Evolutionary conservation across 1,140 invertebrate species (phyloP).

Genomic region (Drosophila setifemur): DNA sequence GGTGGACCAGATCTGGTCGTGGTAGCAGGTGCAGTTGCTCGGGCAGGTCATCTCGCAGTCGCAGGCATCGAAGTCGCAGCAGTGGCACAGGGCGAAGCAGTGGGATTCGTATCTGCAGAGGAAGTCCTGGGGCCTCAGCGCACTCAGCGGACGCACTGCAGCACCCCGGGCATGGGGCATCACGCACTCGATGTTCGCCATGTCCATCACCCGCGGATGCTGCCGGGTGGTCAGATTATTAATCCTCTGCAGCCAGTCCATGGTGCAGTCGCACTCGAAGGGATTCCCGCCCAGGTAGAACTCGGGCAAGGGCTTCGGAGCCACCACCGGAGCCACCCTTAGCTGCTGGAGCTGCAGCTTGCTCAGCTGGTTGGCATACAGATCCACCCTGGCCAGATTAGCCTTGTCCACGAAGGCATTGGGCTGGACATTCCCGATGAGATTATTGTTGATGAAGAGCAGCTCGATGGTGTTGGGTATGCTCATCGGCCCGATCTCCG

Average conservation of each 20-base stretch:
- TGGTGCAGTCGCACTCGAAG: slow-evolving; percentile 95
- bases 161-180: slow-evolving; percentile 89
- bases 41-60: slow-evolving; percentile 98
- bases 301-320: slow-evolving; percentile 88
- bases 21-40: slow-evolving; percentile 94
- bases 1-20: slow-evolving; percentile 95
- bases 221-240: slow-evolving; percentile 92
- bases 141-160: slow-evolving; percentile 87
- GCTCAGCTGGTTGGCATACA: slow-evolving; percentile 93
- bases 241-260: slow-evolving; percentile 95
- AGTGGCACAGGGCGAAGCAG: slow-evolving; percentile 96
- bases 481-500: slow-evolving; percentile 89
- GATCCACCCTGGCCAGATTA: slow-evolving; percentile 92
- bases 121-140: slow-evolving; percentile 90
- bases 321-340: slow-evolving; percentile 87
- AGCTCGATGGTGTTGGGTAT: slow-evolving; percentile 95
- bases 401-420: slow-evolving; percentile 94
- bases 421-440: slow-evolving; percentile 89
- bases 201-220: slow-evolving; percentile 93
- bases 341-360: slow-evolving; percentile 91
- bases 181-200: slow-evolving; percentile 92
- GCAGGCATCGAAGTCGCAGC: slow-evolving; percentile 96
- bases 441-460: slow-evolving; percentile 95
- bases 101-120: slow-evolving; percentile 95
- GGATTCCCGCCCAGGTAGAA: slow-evolving; percentile 95